These are phyloP conservation scores for Paracentrotus lividus DNA, from an alignment of 53 echinoderm and acorn worm species.

Conservation along the genomic window DNA sequence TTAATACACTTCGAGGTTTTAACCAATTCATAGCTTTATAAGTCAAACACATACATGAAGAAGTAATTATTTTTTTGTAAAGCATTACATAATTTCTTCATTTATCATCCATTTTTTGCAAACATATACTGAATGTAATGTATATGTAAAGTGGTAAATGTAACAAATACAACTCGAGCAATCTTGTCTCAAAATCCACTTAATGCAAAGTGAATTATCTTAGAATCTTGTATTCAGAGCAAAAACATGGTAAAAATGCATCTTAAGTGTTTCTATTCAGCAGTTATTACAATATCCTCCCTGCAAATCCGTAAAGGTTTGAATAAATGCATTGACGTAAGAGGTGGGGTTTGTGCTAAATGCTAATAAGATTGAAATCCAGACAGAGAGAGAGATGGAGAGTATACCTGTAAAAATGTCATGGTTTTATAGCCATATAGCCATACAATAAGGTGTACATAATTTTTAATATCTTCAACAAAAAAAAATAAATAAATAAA, in stretches of 20 bases:
- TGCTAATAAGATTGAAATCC: constrained; percentile 43
- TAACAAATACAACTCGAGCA: too few relatives aligned
- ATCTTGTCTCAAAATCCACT: background rate
- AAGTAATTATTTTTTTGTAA: background rate
- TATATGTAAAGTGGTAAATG: too few relatives aligned
- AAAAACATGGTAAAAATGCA: background rate
- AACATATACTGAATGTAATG: background rate
- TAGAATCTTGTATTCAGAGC: background rate
- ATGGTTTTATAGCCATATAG: too few relatives aligned
- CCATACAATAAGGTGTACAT: too few relatives aligned
- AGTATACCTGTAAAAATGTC: too few relatives aligned
- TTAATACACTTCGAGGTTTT: background rate
- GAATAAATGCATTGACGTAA: constrained; percentile 17
- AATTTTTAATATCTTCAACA: too few relatives aligned
- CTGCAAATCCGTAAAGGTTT: background rate
- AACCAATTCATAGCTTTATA: too few relatives aligned
- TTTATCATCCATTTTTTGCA: background rate
- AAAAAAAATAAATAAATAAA: too few relatives aligned
- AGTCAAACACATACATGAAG: too few relatives aligned
- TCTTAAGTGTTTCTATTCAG: background rate
- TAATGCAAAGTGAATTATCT: background rate
- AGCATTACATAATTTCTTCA: background rate
- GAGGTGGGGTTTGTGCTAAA: background rate
- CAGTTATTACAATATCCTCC: too few relatives aligned
- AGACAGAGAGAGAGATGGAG: too few relatives aligned